phyloP scores from a whole-genome alignment of 2,888 invertebrate genomes.

The Drosophila seclusa region DNA sequence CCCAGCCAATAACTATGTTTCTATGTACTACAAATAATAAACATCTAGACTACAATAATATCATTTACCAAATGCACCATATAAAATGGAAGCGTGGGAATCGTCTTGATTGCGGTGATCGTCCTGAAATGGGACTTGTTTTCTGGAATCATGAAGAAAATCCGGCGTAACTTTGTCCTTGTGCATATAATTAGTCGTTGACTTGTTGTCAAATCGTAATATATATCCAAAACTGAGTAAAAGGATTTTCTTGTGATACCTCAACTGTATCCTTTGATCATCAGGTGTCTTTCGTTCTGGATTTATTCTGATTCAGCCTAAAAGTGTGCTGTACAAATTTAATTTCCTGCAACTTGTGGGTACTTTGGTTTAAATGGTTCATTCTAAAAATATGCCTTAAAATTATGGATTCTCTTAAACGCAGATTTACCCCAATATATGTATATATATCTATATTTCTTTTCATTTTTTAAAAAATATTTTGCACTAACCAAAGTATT shows the following conservation, averaged over 20 bases:
- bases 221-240: not conserved
- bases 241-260: not conserved
- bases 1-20: slow-evolving; percentile 47
- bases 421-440: not conserved
- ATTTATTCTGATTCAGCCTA: not conserved
- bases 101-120: not conserved
- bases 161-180: not conserved
- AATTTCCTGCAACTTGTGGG: not conserved
- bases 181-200: not conserved
- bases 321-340: not conserved
- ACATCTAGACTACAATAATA: not conserved
- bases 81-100: not conserved
- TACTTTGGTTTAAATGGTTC: not conserved
- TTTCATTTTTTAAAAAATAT: not conserved
- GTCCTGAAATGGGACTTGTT: not conserved
- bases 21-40: slow-evolving; percentile 18
- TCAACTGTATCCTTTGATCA: not conserved
- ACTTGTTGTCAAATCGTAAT: not conserved
- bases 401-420: not conserved
- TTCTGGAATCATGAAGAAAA: not conserved
- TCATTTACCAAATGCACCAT: not conserved
- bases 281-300: not conserved
- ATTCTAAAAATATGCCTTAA: not conserved
- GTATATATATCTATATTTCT: not conserved
- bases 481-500: not conserved